A percentile compares a stretch with the other conserved stretches of the same genome.
phyloP scores from a whole-genome alignment of 1,140 invertebrate genomes.

The Drosophila equinoxialis region DNA sequence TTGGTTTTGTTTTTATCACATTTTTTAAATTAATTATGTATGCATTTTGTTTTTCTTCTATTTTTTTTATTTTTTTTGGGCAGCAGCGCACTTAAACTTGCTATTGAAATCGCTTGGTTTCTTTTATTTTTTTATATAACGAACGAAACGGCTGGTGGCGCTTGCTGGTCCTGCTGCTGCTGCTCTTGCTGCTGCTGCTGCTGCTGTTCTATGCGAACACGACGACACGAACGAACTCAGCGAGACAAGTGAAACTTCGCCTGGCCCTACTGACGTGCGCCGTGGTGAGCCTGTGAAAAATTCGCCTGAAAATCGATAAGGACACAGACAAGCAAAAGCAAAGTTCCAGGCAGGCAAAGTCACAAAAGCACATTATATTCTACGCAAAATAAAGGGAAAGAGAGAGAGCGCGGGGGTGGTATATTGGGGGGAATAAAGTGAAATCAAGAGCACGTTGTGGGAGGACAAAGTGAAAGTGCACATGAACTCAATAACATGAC shows the following conservation, averaged over 20 bases:
- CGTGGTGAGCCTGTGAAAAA: constrained; percentile 69
- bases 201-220: constrained; percentile 56
- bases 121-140: constrained; percentile 60
- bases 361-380: constrained; percentile 62
- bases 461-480: constrained; percentile 71
- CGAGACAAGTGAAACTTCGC: constrained; percentile 79
- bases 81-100: constrained; percentile 72
- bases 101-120: constrained; percentile 57
- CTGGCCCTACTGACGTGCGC: constrained; percentile 71
- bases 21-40: constrained; percentile 28
- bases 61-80: constrained; percentile 25
- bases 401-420: not conserved
- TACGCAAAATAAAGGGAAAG: too few relatives aligned
- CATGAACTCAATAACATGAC: constrained; percentile 54
- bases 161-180: constrained; percentile 61
- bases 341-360: constrained; percentile 35
- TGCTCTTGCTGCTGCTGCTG: constrained; percentile 55
- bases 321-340: constrained; percentile 68
- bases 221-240: constrained; percentile 79
- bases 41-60: constrained; percentile 16
- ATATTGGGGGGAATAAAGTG: constrained; percentile 39
- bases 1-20: constrained; percentile 49
- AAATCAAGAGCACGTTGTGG: constrained; percentile 71
- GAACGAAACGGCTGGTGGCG: constrained; percentile 52
- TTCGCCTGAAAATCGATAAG: constrained; percentile 80